These are phyloP conservation scores for Turritopsis rubra DNA, from an alignment of 30 jellyfish, hydroid and myxozoan genomes.

Conservation along the genomic window DNA sequence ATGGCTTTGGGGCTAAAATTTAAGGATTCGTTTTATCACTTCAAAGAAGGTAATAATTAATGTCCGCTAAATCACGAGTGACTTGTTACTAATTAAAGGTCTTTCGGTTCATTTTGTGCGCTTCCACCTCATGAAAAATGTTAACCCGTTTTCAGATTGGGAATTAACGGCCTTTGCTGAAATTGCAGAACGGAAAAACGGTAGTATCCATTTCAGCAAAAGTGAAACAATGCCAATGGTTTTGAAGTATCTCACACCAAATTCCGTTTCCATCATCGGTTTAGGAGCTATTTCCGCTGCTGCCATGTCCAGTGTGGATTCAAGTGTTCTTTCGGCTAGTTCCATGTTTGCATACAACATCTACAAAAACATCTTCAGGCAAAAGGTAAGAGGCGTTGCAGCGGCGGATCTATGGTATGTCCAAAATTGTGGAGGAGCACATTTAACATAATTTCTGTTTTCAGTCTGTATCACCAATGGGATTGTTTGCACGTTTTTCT, in stretches of 20 bases:
- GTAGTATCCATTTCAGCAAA: background rate
- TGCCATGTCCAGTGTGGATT: slow-evolving; percentile 93
- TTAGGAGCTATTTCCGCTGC: slow-evolving; percentile 99
- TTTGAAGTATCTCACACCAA: slow-evolving; percentile 88
- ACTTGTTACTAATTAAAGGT: too few species aligned
- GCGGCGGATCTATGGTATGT: too few species aligned
- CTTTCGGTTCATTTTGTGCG: too few species aligned
- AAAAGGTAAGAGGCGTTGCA: slow-evolving; percentile 77
- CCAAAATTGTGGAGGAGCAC: too few species aligned
- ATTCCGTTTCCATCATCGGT: slow-evolving; percentile 85
- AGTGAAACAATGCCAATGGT: slow-evolving; percentile 90
- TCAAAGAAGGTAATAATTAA: too few species aligned
- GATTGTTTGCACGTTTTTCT: too few species aligned
- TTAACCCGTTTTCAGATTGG: slow-evolving; percentile 66
- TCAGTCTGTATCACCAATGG: too few species aligned
- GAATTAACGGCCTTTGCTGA: slow-evolving; percentile 40
- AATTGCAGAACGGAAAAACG: slow-evolving; percentile 17
- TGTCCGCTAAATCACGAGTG: too few species aligned
- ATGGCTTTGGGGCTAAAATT: too few species aligned
- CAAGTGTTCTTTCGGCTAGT: slow-evolving; percentile 96
- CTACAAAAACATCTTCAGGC: slow-evolving; percentile 79
- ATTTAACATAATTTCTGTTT: too few species aligned
- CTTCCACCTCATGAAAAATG: too few species aligned
- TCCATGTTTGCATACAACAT: slow-evolving; percentile 98
- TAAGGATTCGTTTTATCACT: too few species aligned